These are phyloP conservation scores for Ctenopoma kingsleyae DNA, from an alignment of 2,797 vertebrate species.

Conservation along the genomic window DNA sequence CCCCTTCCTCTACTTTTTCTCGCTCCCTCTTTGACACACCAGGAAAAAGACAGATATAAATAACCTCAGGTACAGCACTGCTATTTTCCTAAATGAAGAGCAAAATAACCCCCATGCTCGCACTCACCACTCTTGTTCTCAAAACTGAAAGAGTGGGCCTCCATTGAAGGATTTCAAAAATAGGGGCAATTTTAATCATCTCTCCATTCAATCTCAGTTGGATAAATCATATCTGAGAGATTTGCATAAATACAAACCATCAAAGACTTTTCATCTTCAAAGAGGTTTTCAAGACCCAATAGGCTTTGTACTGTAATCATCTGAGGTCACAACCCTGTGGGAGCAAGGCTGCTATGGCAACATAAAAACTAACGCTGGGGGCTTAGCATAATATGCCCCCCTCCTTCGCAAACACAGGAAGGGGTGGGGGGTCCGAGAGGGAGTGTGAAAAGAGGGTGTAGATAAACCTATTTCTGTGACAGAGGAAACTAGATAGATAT, in stretches of 20 bases:
- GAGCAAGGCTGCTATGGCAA: constrained; percentile 99
- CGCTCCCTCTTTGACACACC: constrained; percentile 74
- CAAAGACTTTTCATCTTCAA: constrained; percentile 99
- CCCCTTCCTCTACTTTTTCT: constrained; percentile 57
- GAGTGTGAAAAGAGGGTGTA: constrained; percentile 77
- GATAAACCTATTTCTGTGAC: constrained; percentile 81
- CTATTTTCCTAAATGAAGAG: constrained; percentile 89
- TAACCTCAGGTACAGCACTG: constrained; percentile 88
- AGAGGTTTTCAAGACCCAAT: constrained; percentile 99
- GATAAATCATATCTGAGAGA: constrained; percentile 99
- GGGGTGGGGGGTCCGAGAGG: constrained; percentile 54
- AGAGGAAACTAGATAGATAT: constrained; percentile 67
- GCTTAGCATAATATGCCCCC: constrained; percentile 97
- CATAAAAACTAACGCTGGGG: constrained; percentile 99
- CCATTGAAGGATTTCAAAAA: constrained; percentile 94
- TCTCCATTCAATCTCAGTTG: constrained; percentile 99
- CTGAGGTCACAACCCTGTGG: constrained; percentile 99
- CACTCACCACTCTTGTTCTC: constrained; percentile 87
- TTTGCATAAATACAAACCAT: constrained; percentile 99
- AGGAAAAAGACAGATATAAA: constrained; percentile 86
- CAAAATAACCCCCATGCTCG: constrained; percentile 87
- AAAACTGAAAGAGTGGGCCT: constrained; percentile 91
- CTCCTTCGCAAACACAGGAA: constrained; percentile 73
- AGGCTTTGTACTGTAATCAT: constrained; percentile 99
- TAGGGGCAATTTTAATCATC: constrained; percentile 99